Percentiles rank a stretch among this genome's conserved stretches.
Evolutionary conservation across 2,888 invertebrate genomes (phyloP).

Genomic region (Hypercompe scribonia): DNA sequence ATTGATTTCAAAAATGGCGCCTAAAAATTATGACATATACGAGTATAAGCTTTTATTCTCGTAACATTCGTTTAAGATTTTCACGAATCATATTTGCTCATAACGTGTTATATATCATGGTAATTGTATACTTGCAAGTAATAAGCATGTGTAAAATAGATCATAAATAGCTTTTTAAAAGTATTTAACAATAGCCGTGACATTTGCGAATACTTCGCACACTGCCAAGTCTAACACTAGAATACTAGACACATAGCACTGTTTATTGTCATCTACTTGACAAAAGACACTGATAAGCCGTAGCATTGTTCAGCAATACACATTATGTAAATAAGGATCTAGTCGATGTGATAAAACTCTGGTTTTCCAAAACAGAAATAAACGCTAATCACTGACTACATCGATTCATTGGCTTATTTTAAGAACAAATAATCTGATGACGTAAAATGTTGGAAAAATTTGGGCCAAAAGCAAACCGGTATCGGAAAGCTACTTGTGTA

Average conservation of each 20-base stretch:
- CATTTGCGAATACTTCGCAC: background rate
- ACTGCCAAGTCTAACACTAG: background rate
- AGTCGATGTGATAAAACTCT: background rate
- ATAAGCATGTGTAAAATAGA: background rate
- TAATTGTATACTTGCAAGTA: background rate
- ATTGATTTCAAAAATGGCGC: background rate
- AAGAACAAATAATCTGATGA: constrained; percentile 3
- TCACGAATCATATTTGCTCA: background rate
- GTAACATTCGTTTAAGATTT: background rate
- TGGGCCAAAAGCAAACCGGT: background rate
- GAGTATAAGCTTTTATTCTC: background rate
- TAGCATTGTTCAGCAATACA: background rate
- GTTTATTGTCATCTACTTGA: background rate
- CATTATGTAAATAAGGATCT: background rate
- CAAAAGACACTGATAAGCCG: background rate
- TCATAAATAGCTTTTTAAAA: background rate
- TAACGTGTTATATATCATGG: background rate
- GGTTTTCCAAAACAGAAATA: background rate
- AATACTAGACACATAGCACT: background rate
- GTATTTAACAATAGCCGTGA: background rate
- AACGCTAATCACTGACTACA: background rate
- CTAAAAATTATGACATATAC: background rate
- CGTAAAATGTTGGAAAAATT: background rate
- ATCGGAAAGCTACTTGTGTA: background rate
- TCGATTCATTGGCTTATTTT: constrained; percentile 5